A percentile compares a stretch with the other conserved stretches of the same genome.
Evolutionary conservation across 2,888 invertebrate genomes (phyloP).

Genomic region (Pollenia angustigena): DNA sequence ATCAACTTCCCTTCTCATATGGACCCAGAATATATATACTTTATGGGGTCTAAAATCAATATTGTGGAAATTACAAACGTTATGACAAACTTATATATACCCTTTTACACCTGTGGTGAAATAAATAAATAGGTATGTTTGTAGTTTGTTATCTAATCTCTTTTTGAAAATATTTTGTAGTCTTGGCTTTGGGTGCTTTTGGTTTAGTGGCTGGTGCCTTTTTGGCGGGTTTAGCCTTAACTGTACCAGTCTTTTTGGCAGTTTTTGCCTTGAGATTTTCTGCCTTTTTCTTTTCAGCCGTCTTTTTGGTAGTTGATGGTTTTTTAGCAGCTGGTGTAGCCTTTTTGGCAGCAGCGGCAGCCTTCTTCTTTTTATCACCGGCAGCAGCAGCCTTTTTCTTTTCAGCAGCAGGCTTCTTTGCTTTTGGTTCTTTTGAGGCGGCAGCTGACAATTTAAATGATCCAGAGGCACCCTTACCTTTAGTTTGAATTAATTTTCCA

Average conservation of each 20-base stretch:
- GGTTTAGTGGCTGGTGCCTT: background rate
- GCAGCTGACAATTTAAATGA: conserved; percentile 15
- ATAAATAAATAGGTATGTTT: no score
- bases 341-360: background rate
- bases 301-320: conserved; percentile 7
- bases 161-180: no score
- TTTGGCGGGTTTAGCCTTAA: background rate
- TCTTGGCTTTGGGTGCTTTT: conserved; percentile 8
- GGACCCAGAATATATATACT: no score
- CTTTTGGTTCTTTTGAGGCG: conserved; percentile 10
- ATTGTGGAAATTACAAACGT: no score
- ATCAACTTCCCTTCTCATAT: no score
- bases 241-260: background rate
- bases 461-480: conserved; percentile 21
- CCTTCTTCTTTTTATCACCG: background rate
- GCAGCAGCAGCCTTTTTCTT: conserved; percentile 1
- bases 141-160: no score
- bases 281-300: background rate
- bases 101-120: no score
- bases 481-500: conserved; percentile 26
- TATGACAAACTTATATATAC: no score
- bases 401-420: conserved; percentile 4
- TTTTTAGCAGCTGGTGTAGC: background rate
- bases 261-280: conserved; percentile 3
- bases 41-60: no score